Evolutionary conservation across 2,797 vertebrate genomes (phyloP).

Genomic region (Novumbra hubbsi): DNA sequence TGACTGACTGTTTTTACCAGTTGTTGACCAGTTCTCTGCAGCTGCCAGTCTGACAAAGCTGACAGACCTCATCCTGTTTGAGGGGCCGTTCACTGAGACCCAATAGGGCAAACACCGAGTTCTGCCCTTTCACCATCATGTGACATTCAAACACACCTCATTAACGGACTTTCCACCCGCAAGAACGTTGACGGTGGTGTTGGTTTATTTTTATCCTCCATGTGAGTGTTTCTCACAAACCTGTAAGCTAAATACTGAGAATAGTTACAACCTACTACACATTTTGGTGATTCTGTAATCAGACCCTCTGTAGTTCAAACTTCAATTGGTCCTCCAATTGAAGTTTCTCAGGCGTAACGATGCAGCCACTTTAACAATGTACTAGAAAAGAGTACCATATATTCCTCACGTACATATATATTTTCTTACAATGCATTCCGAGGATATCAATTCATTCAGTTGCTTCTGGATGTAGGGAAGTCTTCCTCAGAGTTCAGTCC

Average conservation of each 20-base stretch:
- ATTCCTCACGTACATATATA: neutral
- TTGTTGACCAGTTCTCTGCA: neutral
- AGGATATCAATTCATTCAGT: neutral
- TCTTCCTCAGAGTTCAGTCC: neutral
- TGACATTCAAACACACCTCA: neutral
- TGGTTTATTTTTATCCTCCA: neutral
- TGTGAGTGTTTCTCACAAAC: neutral
- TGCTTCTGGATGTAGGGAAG: neutral
- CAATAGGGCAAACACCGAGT: neutral
- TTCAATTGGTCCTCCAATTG: neutral
- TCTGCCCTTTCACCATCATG: constrained; percentile 22
- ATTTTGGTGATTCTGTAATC: neutral
- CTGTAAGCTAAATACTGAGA: too few species aligned
- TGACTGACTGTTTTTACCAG: constrained; percentile 1
- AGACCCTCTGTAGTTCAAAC: neutral
- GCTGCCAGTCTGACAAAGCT: constrained; percentile 24
- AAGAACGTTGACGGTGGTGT: neutral
- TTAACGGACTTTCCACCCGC: neutral
- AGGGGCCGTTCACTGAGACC: neutral
- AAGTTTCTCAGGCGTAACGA: neutral
- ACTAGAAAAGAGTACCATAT: neutral
- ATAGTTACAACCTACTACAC: neutral
- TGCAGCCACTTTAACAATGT: neutral
- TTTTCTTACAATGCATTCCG: constrained; percentile 1
- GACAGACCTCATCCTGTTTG: constrained; percentile 1